Evolutionary conservation across 2,888 invertebrate species (phyloP), one percentile per base, ranked within the genome.

Genomic region (Calephelis perditalis): DNA sequence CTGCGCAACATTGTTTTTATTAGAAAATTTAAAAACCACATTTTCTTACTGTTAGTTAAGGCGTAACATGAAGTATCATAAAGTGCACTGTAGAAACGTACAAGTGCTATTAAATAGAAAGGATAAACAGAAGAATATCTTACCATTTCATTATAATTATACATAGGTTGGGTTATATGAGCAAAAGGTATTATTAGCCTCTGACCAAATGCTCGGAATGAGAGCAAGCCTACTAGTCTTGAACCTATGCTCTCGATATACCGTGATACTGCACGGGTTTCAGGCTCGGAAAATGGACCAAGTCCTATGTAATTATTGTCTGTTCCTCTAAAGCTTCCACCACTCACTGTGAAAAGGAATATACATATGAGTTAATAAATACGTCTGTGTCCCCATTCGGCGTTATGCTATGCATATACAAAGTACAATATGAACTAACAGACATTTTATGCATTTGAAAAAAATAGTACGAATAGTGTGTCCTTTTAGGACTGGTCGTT

Each of bases 151-250:
- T 82, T 60, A 58, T 91, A 91, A 69, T 93, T 93, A 5, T 77
- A 79, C 46, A 91, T 75, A 0, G 78, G 80, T 0, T 74, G 77
- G 0, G 73, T 76, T 0, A 79, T 75, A 59, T 92, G 91, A 0
- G 93, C 93, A 67, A 92, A 93, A 0, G 94, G 94, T 12, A 93
- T 82, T 7, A 94, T 72, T 26, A 94, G 72, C 9, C 85, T 82
- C 68, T 94, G 94, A 0, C 94, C 93, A 72, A 93, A 94, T 0
- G 93, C 91, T 69, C 94, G 93, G 68, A 94, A 92, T 0, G 93
- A 92, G 1, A 95, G 70, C 69, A 93, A 92, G 0, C 92, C 87
- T 7, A 76, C 76, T 0, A 92, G 73, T n/a, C 81, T 79, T 1
- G 79, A 72, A 36, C 79, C 71, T n/a, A 92, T 79, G 8, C 68